phyloP scores from a whole-genome alignment of 2,888 invertebrate species.

The Cyaniris semiargus region DNA sequence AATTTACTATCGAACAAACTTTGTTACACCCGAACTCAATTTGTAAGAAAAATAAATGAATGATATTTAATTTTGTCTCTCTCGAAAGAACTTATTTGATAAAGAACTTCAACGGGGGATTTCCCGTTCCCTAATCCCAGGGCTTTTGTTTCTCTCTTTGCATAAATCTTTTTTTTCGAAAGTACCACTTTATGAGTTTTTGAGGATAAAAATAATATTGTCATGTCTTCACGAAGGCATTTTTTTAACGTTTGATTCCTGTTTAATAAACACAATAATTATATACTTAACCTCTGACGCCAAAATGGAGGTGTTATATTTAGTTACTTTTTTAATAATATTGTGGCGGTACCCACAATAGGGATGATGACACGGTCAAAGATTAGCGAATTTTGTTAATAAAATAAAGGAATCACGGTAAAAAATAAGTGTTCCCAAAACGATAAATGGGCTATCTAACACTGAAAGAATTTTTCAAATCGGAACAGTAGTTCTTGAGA shows the following conservation, averaged over 20 bases:
- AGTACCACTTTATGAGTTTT: neutral
- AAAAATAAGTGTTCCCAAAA: too few species aligned
- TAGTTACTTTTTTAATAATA: too few species aligned
- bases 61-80: slow-evolving; percentile 12
- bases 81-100: slow-evolving; percentile 15
- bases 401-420: too few species aligned
- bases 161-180: slow-evolving; percentile 33
- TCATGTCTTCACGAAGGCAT: neutral
- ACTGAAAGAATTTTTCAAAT: too few species aligned
- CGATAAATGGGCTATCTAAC: too few species aligned
- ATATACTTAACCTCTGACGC: too few species aligned
- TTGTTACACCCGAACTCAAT: neutral
- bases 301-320: too few species aligned
- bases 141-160: slow-evolving; percentile 18
- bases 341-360: too few species aligned
- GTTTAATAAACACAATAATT: too few species aligned
- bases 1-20: neutral
- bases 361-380: too few species aligned
- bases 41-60: slow-evolving; percentile 14
- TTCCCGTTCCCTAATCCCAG: neutral
- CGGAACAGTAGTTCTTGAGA: too few species aligned
- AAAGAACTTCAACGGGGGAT: neutral
- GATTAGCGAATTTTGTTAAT: too few species aligned
- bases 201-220: neutral
- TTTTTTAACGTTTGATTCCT: neutral